phyloP scores from a whole-genome alignment of 2,797 vertebrate genomes.

The Propithecus perrieri region DNA sequence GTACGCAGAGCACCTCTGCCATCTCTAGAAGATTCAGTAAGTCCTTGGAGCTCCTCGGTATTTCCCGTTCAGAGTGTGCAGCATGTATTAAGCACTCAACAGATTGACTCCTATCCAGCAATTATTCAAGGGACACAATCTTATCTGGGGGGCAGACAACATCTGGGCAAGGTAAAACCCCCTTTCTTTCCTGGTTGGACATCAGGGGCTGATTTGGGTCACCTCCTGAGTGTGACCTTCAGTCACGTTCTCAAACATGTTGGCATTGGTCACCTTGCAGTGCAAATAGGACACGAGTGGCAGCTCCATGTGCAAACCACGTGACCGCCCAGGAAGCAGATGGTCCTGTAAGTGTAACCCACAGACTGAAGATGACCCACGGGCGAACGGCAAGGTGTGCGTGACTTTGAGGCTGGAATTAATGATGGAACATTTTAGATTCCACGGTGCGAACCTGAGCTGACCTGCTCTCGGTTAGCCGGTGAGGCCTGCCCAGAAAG shows the following conservation, averaged over 20 bases:
- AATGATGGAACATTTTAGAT: background rate
- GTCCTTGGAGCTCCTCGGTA: background rate
- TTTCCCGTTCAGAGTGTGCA: background rate
- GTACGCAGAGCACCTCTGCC: background rate
- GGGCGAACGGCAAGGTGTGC: too few species aligned
- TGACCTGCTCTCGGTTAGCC: constrained; percentile 2
- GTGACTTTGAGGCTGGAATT: background rate
- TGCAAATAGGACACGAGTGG: background rate
- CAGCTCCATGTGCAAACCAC: background rate
- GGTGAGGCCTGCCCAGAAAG: background rate
- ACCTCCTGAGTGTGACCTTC: background rate
- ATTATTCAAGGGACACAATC: background rate
- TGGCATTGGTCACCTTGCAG: background rate
- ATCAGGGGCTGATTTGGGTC: background rate
- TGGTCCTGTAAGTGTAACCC: background rate
- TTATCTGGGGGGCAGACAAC: background rate
- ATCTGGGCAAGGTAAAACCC: background rate
- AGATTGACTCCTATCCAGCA: background rate
- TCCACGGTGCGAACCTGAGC: background rate
- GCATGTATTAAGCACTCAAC: background rate
- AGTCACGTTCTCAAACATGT: background rate
- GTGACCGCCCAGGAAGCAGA: fast-evolving
- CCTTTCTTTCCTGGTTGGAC: background rate
- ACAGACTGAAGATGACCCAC: background rate
- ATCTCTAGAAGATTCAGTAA: background rate